Percentiles rank a stretch among this genome's conserved stretches.
These are phyloP conservation scores for Paelopatides confundens DNA, from an alignment of 53 echinoderm and acorn worm genomes.

Conservation along the genomic window DNA sequence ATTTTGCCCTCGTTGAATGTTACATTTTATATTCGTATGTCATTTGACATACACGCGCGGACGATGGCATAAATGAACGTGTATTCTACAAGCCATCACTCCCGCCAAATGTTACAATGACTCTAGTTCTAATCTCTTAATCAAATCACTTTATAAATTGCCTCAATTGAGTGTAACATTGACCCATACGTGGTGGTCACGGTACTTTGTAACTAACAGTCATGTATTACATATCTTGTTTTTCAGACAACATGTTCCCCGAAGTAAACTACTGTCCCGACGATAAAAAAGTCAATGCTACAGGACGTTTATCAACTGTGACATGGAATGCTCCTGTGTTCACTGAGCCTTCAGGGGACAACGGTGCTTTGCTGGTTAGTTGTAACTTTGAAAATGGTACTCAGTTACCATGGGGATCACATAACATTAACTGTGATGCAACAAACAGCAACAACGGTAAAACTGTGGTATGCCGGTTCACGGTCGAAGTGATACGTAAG, in stretches of 20 bases:
- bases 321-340: conserved; percentile 71
- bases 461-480: conserved; percentile 72
- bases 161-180: no score
- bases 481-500: conserved; percentile 75
- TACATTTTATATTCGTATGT: no score
- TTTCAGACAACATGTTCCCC: conserved; percentile 74
- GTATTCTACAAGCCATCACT: no score
- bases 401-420: conserved; percentile 55
- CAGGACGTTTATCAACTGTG: conserved; percentile 37
- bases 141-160: no score
- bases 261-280: conserved; percentile 70
- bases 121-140: no score
- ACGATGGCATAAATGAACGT: no score
- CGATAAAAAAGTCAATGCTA: conserved; percentile 35
- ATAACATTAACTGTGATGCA: conserved; percentile 72
- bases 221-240: background rate
- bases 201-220: background rate
- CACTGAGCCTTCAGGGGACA: conserved; percentile 72
- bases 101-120: no score
- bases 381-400: conserved; percentile 62
- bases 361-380: conserved; percentile 52
- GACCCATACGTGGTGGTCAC: no score
- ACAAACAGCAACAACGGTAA: conserved; percentile 73
- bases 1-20: no score
- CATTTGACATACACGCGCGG: no score